Percentiles rank a stretch among this genome's conserved stretches.
phyloP scores from a whole-genome alignment of 2,113 vertebrate species.

The Ammodytes dubius region DNA sequence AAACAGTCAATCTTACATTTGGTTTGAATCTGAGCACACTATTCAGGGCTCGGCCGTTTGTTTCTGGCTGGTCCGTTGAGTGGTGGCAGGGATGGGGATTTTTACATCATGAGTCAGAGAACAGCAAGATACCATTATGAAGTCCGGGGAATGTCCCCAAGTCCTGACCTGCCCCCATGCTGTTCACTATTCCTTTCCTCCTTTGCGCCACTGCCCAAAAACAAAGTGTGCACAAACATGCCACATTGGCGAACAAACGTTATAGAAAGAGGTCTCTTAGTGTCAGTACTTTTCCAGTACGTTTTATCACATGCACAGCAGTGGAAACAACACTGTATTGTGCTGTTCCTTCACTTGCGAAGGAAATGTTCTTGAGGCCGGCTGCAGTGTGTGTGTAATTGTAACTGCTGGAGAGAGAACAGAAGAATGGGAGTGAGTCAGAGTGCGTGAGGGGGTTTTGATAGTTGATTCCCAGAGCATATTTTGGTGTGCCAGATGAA shows the following conservation, averaged over 20 bases:
- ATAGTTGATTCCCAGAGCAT: conserved; percentile 62
- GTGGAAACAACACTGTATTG: conserved; percentile 61
- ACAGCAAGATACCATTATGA: conserved; percentile 44
- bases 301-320: conserved; percentile 37
- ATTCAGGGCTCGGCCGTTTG: conserved; percentile 38
- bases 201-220: not conserved
- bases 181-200: conserved; percentile 17
- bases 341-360: conserved; percentile 43
- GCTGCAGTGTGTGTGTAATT: conserved; percentile 50
- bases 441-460: conserved; percentile 48
- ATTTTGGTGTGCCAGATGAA: conserved; percentile 66
- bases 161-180: conserved; percentile 26
- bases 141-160: conserved; percentile 52
- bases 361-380: conserved; percentile 53
- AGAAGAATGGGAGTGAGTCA: conserved; percentile 71
- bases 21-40: conserved; percentile 7
- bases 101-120: conserved; percentile 73
- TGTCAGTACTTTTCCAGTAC: conserved; percentile 73
- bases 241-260: conserved; percentile 3
- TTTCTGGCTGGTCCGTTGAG: conserved; percentile 30
- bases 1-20: conserved; percentile 3
- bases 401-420: conserved; percentile 49
- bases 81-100: conserved; percentile 38
- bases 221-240: conserved; percentile 22
- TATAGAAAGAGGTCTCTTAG: not conserved